Evolutionary conservation across 2,113 vertebrate genomes (phyloP).

Genomic region (Colossoma macropomum): DNA sequence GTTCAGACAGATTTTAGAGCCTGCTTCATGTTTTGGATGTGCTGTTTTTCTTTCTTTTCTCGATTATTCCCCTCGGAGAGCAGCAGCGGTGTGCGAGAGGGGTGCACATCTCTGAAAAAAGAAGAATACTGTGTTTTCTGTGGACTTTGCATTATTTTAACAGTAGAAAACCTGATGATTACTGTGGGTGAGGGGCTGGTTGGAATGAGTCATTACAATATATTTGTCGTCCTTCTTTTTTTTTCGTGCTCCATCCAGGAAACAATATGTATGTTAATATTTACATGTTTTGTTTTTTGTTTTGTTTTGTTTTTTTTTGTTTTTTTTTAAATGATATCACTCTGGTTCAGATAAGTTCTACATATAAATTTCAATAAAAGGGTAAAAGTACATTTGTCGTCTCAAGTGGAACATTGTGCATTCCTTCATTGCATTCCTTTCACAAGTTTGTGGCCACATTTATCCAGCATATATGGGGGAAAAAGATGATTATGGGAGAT

Average conservation of each 20-base stretch:
- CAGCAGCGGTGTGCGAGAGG: not conserved
- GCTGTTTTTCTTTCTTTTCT: not conserved
- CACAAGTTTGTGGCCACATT: no score
- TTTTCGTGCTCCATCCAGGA: not conserved
- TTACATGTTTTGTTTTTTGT: constrained; percentile 22
- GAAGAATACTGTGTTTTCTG: constrained; percentile 2
- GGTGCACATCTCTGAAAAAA: not conserved
- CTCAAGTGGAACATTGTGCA: not conserved
- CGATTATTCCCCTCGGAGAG: not conserved
- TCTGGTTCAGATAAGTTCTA: constrained; percentile 44
- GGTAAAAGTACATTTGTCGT: constrained; percentile 8
- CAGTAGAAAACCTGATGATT: constrained; percentile 3
- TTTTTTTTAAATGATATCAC: constrained; percentile 41
- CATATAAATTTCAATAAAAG: constrained; percentile 57
- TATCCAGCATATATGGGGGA: no score
- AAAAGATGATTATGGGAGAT: no score
- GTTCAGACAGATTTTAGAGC: constrained; percentile 11
- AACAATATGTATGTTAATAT: constrained; percentile 39
- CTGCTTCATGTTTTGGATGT: not conserved
- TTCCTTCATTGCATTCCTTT: no score
- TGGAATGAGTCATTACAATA: no score
- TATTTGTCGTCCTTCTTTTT: not conserved
- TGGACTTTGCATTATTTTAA: constrained; percentile 48
- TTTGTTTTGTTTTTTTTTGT: constrained; percentile 27
- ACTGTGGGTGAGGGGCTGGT: not conserved